A percentile compares a stretch with the other conserved stretches of the same genome.
These are phyloP conservation scores for Anser cygnoides DNA, from an alignment of 2,113 vertebrate species.

Conservation along the genomic window DNA sequence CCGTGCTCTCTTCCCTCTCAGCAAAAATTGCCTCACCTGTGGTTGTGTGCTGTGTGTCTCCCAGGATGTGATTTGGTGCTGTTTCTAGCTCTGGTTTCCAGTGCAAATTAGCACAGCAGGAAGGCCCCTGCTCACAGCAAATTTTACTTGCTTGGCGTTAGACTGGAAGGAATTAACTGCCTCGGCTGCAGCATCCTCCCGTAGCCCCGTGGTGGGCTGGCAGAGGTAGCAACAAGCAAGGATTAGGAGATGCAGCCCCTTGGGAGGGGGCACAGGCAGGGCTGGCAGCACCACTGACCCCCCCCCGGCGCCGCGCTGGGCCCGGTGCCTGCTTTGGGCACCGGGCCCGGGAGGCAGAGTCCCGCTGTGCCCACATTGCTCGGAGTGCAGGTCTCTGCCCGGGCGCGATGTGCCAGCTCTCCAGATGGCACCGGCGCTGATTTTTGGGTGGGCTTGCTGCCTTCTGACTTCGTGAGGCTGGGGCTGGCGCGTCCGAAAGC, in stretches of 20 bases:
- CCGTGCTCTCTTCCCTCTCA: background rate
- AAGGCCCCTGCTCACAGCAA: background rate
- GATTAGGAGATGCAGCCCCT: background rate
- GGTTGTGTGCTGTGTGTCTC: conserved; percentile 4
- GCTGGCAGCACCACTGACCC: too few relatives aligned
- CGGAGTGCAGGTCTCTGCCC: rapidly evolving
- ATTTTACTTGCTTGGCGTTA: background rate
- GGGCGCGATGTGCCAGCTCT: background rate
- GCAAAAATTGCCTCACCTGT: background rate
- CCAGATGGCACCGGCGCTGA: background rate
- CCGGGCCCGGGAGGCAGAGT: background rate
- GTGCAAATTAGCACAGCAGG: background rate
- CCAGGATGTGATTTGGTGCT: background rate
- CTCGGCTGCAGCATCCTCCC: background rate
- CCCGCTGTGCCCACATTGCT: rapidly evolving
- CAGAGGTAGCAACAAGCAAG: background rate
- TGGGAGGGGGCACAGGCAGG: too few relatives aligned
- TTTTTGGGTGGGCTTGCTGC: background rate
- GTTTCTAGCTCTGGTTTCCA: background rate
- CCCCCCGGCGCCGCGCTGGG: background rate
- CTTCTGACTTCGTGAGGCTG: rapidly evolving
- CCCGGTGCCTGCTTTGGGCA: background rate
- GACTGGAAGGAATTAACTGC: background rate
- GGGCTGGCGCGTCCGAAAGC: rapidly evolving
- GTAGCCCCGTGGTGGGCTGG: background rate